Conservation (phyloP, 2,888 invertebrate species). For the Drosophila prostipennis region DNA sequence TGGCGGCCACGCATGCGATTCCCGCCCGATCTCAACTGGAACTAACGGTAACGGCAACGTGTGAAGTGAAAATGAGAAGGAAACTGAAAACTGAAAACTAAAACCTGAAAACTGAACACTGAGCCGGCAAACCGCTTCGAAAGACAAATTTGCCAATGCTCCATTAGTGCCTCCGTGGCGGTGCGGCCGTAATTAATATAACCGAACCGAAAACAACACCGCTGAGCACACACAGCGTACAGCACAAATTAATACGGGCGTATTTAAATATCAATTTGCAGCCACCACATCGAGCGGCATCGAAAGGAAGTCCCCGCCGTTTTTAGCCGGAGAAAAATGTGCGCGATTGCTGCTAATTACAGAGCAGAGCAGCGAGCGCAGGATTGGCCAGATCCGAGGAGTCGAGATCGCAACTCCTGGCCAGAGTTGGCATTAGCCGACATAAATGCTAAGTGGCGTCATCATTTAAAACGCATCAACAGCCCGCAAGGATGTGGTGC, state of each 20-base stretch:
- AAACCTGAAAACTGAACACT: conserved; percentile 11
- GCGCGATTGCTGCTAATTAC: conserved; percentile 76
- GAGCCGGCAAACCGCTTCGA: conserved; percentile 13
- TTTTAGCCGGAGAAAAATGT: conserved; percentile 69
- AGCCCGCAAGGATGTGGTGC: conserved; percentile 67
- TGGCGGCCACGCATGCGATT: conserved; percentile 78
- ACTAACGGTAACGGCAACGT: conserved; percentile 43
- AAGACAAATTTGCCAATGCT: conserved; percentile 72
- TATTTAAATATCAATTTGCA: conserved; percentile 82
- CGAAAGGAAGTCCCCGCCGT: conserved; percentile 30
- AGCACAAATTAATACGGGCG: conserved; percentile 78
- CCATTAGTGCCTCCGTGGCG: conserved; percentile 65
- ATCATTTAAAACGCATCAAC: conserved; percentile 83
- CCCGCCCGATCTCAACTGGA: conserved; percentile 33
- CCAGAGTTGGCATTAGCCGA: conserved; percentile 69
- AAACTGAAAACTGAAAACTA: conserved; percentile 3
- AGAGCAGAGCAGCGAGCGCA: conserved; percentile 44
- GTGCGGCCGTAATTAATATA: conserved; percentile 69
- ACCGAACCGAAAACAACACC: conserved; percentile 35
- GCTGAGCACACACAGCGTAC: conserved; percentile 27
- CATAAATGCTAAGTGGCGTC: conserved; percentile 83
- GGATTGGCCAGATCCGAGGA: conserved; percentile 4
- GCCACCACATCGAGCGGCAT: conserved; percentile 22
- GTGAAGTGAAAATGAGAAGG: conserved; percentile 51
- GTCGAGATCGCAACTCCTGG: conserved; percentile 4